A percentile compares a stretch with the other conserved stretches of the same genome.
Evolutionary conservation across 2,888 invertebrate genomes (phyloP).

Genomic region (Autographa pulchrina): DNA sequence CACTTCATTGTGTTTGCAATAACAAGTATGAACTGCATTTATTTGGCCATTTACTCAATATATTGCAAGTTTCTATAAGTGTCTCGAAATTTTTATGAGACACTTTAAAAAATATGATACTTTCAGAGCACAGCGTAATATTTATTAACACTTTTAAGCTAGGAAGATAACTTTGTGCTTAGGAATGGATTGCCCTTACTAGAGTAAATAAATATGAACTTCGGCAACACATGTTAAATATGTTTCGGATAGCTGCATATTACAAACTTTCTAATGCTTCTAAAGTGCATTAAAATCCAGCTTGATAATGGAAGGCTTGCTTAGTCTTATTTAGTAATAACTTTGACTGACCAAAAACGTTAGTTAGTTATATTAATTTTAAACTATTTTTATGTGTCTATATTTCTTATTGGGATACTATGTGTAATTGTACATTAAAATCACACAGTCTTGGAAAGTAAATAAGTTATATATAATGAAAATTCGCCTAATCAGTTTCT

Average conservation of each 20-base stretch:
- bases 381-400: neutral
- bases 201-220: constrained; percentile 42
- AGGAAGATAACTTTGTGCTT: constrained; percentile 16
- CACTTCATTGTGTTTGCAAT: constrained; percentile 16
- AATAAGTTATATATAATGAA: constrained; percentile 5
- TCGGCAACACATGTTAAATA: constrained; percentile 22
- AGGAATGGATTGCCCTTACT: constrained; percentile 22
- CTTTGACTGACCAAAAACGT: neutral
- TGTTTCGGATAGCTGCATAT: constrained; percentile 14
- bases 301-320: neutral
- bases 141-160: constrained; percentile 44
- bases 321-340: neutral
- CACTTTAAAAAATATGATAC: constrained; percentile 38
- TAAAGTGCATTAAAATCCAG: constrained; percentile 8
- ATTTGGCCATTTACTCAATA: constrained; percentile 3
- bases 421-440: neutral
- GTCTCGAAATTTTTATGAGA: neutral
- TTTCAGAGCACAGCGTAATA: constrained; percentile 43
- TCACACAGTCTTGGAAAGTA: neutral
- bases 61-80: constrained; percentile 8
- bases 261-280: constrained; percentile 13
- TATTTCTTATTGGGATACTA: neutral
- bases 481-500: constrained; percentile 51
- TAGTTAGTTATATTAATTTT: neutral
- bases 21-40: constrained; percentile 3